Evolutionary conservation across 2,113 vertebrate genomes (phyloP).

Genomic region (Heptranchias perlo): DNA sequence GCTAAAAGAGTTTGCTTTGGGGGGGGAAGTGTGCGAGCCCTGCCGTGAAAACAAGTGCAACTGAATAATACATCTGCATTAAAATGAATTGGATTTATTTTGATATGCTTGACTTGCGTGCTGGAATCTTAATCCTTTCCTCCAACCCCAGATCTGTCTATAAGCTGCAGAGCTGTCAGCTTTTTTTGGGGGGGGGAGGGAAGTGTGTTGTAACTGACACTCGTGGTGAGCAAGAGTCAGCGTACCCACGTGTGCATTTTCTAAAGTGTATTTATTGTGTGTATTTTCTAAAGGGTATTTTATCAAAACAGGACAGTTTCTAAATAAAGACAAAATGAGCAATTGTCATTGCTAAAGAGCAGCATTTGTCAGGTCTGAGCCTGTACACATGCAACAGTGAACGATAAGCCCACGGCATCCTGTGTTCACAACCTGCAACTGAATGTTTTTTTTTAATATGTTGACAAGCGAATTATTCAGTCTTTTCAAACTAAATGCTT

Average conservation of each 20-base stretch:
- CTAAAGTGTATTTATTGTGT: not conserved
- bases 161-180: not conserved
- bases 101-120: not conserved
- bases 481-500: not conserved
- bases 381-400: not conserved
- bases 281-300: not conserved
- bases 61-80: too few relatives aligned
- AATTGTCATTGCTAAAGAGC: not conserved
- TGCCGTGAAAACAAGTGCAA: not conserved
- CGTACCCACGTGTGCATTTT: not conserved
- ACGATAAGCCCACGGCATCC: not conserved
- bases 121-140: not conserved
- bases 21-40: not conserved
- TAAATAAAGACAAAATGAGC: constrained; percentile 7
- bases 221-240: not conserved
- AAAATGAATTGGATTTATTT: not conserved
- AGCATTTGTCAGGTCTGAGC: not conserved
- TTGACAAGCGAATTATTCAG: not conserved
- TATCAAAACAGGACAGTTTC: not conserved
- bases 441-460: not conserved
- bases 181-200: not conserved
- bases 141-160: not conserved
- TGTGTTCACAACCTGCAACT: not conserved
- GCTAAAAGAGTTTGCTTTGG: not conserved
- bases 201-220: not conserved